Base-by-base conservation (phyloP, 2,888 invertebrate species). In the Ceramica pisi region DNA sequence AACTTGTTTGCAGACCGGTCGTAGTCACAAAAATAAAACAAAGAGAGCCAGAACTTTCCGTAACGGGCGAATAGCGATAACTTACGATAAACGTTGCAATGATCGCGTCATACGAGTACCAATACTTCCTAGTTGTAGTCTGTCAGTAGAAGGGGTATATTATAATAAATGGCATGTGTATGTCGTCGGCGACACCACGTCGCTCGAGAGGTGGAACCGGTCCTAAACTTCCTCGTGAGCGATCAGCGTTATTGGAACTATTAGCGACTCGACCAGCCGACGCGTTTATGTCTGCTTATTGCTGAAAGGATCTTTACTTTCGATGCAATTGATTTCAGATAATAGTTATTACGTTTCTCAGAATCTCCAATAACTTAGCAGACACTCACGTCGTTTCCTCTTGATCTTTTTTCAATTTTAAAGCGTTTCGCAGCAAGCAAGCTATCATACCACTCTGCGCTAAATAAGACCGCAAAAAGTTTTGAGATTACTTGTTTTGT, bases 161-260 rank as follows among this genome's bases (percentile, higher is more conserved):
- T 92, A 93, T 92, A 93, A 92, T 93, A 93, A 94, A 93, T 92
- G 90, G 90, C 90, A 90, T 90, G 90, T 90, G 88, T 90, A 88
- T 90, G 87, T 89, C 84, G 84, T 86, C 86, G 92, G 91, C 91
- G 92, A 92, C 92, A 91, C 87, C 74, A 83, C 88, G 90, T 86
- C 90, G 90, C 83, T 85, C 79, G 85, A 85, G 87, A 83, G 83
- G 82, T 81, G 86, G 84, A 92, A 94, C 94, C 93, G 94, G 94
- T 94, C 90, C 84, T 83, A 68, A 75, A 92, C 92, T 94, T 94
- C 93, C 94, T 94, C 88, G 90, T 92, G 90, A 90, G 86, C 88
- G 90, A 91, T 92, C 91, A 86, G 90, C 90, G 89, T 91, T 92
- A 92, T 93, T 92, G 91, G 90, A 90, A 91, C 91, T 91, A 91